These are phyloP conservation scores for Polypterus bichir DNA, from an alignment of 2,113 vertebrate species.

Conservation along the genomic window DNA sequence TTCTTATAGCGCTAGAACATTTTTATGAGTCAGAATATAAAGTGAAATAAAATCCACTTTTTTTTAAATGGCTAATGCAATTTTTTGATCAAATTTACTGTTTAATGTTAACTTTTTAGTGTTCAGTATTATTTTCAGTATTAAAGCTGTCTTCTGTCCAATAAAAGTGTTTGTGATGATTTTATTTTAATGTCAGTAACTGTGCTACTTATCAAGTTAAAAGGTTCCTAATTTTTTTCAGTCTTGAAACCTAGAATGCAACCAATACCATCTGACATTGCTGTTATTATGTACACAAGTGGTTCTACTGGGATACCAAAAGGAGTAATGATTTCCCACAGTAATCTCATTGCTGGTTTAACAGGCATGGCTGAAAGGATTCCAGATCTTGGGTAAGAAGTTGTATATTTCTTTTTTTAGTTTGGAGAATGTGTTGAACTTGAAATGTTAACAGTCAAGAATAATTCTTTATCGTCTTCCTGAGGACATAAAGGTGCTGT, in stretches of 20 bases:
- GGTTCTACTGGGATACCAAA: constrained; percentile 88
- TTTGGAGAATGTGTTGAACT: no score
- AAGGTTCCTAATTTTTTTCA: constrained; percentile 19
- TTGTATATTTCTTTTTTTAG: background rate
- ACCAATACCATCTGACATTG: constrained; percentile 64
- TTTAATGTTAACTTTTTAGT: no score
- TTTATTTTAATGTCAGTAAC: background rate
- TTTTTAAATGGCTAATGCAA: no score
- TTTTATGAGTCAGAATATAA: no score
- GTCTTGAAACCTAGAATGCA: constrained; percentile 34
- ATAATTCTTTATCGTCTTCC: no score
- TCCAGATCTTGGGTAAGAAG: constrained; percentile 60
- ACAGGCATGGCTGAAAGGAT: constrained; percentile 83
- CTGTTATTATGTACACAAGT: constrained; percentile 96
- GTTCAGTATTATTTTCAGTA: no score
- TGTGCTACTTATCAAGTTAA: background rate
- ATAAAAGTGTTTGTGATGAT: background rate
- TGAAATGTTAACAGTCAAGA: no score
- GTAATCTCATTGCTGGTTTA: constrained; percentile 79
- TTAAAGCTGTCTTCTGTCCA: no score
- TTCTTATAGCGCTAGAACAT: no score
- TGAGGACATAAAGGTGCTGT: no score
- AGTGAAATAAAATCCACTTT: no score
- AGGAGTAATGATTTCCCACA: constrained; percentile 91
- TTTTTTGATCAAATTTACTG: no score